These are phyloP conservation scores for Aurelia aurita complex sp. Pacific DNA, from an alignment of 30 jellyfish, hydroid and myxozoan genomes.

Conservation along the genomic window DNA sequence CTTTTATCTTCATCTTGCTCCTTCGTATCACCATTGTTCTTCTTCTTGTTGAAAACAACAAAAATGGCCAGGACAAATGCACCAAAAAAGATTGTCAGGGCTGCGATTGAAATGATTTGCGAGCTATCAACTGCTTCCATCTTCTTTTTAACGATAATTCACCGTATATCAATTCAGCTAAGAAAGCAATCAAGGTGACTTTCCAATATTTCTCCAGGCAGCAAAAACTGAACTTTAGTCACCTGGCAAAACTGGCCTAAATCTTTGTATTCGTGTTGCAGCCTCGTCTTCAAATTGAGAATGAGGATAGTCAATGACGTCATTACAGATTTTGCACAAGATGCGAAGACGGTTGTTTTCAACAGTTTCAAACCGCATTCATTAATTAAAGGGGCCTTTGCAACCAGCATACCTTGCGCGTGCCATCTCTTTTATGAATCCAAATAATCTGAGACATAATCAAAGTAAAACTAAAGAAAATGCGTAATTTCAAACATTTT, in stretches of 20 bases:
- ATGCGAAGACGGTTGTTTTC: too few relatives aligned
- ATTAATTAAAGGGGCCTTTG: too few relatives aligned
- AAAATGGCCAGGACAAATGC: constrained; percentile 45
- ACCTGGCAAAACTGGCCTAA: neutral
- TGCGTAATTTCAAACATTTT: too few relatives aligned
- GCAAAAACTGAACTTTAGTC: neutral
- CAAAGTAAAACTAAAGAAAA: too few relatives aligned
- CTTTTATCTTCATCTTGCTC: neutral
- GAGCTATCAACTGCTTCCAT: constrained; percentile 47
- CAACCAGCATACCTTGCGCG: too few relatives aligned
- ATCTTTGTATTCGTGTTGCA: constrained; percentile 22
- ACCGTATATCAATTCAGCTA: too few relatives aligned
- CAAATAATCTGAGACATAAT: too few relatives aligned
- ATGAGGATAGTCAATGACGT: neutral
- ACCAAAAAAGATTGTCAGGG: constrained; percentile 56
- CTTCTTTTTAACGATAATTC: neutral
- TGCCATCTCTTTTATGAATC: too few relatives aligned
- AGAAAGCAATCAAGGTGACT: too few relatives aligned
- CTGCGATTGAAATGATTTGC: constrained; percentile 52
- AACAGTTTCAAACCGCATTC: too few relatives aligned
- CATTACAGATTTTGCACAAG: too few relatives aligned
- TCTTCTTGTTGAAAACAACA: constrained; percentile 53
- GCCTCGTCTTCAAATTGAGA: constrained; percentile 27
- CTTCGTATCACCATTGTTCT: neutral
- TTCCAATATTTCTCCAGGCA: neutral